Base-by-base conservation (phyloP, 2,113 vertebrate genomes). In the Paradoxurus hermaphroditus region DNA sequence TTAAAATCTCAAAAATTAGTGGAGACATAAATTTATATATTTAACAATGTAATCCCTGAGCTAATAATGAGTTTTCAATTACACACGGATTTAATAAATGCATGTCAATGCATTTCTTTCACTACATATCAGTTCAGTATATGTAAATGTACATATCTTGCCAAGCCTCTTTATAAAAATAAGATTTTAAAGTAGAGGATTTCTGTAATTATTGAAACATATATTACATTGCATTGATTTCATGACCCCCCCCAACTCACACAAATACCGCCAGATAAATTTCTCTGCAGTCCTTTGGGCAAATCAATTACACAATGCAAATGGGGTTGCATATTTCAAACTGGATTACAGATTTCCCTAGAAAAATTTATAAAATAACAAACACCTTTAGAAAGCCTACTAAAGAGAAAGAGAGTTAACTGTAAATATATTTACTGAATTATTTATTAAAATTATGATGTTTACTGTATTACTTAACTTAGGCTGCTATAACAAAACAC, bases 221-320 rank as follows among this genome's bases (percentile, higher is more conserved):
- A 81, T 7, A 81, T 70, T 92, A 16, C 1, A 21, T 67, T 62
- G n/a, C 53, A 92, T n/a, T 29, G 23, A 68, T 86, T 63, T 86
- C n/a, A 19, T 81, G 49, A 53, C 39, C 73, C 15, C 39, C 84
- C 10, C 51, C 56, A 67, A 73, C 12, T 81, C 84, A 83, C 56
- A 82, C 16, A 77, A 81, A 82, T 75, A n/a, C 8, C 41, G 27
- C 14, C 86, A 81, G 62, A 73, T 44, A 88, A 85, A 41, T 86
- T 94, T 63, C 90, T n/a, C 7, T 95, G 6, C n/a, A 92, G 31
- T 93, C 62, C 46, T 96, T 86, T 70, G 46, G 41, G 62, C 70
- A 94, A 90, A 67, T 86, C 75, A 97, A 77, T 88, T 96, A 96
- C 68, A 97, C 91, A 97, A 89, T 96, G 44, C 46, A 98, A 98